Conservation (phyloP, 2,113 vertebrate genomes). For the Microcebus jonahi region DNA sequence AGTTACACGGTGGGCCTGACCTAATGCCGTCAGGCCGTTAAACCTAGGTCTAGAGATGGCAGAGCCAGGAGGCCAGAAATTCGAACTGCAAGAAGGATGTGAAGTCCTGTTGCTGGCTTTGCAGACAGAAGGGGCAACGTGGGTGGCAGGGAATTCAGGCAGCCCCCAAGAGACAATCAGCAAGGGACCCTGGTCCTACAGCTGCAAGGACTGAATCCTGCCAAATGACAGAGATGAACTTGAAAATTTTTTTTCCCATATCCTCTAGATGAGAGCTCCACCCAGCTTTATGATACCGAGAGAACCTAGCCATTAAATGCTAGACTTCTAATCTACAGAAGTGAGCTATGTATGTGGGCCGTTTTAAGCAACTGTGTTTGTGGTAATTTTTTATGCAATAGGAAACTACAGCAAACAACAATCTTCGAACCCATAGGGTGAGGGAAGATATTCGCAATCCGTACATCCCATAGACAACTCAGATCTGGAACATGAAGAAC, state of each 20-base stretch:
- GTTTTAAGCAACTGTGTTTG: accelerated
- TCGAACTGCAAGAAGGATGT: neutral
- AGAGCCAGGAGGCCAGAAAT: neutral
- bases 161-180: neutral
- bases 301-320: accelerated
- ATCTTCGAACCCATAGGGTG: neutral
- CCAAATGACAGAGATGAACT: neutral
- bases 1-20: neutral
- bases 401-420: neutral
- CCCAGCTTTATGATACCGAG: neutral
- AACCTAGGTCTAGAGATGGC: neutral
- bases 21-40: neutral
- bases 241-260: too few relatives aligned
- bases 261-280: neutral
- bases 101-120: neutral
- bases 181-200: too few relatives aligned
- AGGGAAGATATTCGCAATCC: too few relatives aligned
- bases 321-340: too few relatives aligned
- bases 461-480: neutral
- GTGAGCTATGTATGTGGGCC: accelerated
- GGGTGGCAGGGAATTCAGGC: too few relatives aligned
- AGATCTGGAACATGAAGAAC: neutral
- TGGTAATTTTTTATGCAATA: neutral
- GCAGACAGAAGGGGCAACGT: neutral
- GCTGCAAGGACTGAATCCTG: too few relatives aligned